Percentiles rank a stretch among this genome's conserved stretches.
Evolutionary conservation across 2,113 vertebrate genomes (phyloP).

Genomic region (Paraplagusia blochii): DNA sequence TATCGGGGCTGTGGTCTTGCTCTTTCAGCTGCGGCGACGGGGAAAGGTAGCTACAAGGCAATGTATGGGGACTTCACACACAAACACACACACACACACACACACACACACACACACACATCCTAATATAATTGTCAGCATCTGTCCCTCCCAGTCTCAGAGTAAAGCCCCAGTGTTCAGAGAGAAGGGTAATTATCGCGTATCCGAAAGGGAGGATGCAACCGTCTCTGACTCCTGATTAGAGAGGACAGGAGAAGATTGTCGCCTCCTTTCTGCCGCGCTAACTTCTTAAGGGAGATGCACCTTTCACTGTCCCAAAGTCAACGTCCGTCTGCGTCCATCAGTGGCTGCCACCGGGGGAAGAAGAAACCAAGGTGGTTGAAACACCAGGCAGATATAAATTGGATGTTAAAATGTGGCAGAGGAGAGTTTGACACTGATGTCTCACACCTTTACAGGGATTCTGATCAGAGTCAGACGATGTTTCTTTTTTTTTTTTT

Average conservation of each 20-base stretch:
- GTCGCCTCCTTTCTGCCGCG: slow-evolving; percentile 77
- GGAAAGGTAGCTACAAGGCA: slow-evolving; percentile 56
- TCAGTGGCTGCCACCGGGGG: slow-evolving; percentile 60
- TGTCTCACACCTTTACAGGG: slow-evolving; percentile 25
- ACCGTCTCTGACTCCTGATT: slow-evolving; percentile 89
- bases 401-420: slow-evolving; percentile 40
- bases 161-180: slow-evolving; percentile 80
- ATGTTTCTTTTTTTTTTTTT: too few relatives aligned
- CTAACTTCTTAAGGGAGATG: slow-evolving; percentile 80
- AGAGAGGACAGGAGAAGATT: slow-evolving; percentile 83
- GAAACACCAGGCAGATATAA: slow-evolving; percentile 34
- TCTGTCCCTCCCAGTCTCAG: slow-evolving; percentile 77
- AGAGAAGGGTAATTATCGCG: slow-evolving; percentile 91
- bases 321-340: slow-evolving; percentile 55
- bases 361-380: slow-evolving; percentile 43
- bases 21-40: slow-evolving; percentile 50
- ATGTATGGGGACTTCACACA: slow-evolving; percentile 21
- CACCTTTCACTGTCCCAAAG: slow-evolving; percentile 76
- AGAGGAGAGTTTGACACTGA: slow-evolving; percentile 27
- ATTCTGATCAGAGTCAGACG: slow-evolving; percentile 6
- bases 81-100: slow-evolving; percentile 37
- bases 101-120: slow-evolving; percentile 40
- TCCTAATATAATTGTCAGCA: slow-evolving; percentile 70
- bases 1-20: slow-evolving; percentile 44
- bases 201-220: slow-evolving; percentile 89